Evolutionary conservation across 1,140 invertebrate genomes (phyloP).

Genomic region (Drosophila ogumai): DNA sequence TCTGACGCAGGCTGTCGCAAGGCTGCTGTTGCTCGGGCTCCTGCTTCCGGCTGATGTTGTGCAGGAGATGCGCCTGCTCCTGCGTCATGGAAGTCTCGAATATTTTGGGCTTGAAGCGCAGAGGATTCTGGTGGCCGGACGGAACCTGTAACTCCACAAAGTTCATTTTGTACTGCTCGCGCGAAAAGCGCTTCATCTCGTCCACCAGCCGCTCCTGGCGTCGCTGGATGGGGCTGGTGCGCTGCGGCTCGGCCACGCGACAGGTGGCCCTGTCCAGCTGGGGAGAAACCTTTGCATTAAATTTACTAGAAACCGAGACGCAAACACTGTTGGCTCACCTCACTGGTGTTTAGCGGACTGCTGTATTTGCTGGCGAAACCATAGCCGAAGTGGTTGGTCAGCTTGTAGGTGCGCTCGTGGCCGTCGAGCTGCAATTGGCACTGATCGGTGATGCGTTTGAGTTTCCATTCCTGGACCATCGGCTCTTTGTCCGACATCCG

Average conservation of each 20-base stretch:
- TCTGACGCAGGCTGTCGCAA: slow-evolving; percentile 43
- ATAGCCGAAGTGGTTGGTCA: slow-evolving; percentile 64
- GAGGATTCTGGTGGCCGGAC: slow-evolving; percentile 78
- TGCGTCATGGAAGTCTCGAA: slow-evolving; percentile 68
- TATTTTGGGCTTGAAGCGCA: slow-evolving; percentile 71
- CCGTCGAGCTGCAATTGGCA: slow-evolving; percentile 71
- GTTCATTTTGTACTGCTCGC: slow-evolving; percentile 82
- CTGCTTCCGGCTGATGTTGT: slow-evolving; percentile 58
- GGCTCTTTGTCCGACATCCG: slow-evolving; percentile 55
- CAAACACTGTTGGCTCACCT: slow-evolving; percentile 44
- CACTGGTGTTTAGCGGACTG: slow-evolving; percentile 39
- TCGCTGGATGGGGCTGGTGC: slow-evolving; percentile 67
- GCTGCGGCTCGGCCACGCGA: slow-evolving; percentile 63
- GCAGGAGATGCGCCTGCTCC: slow-evolving; percentile 71
- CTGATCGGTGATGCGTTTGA: slow-evolving; percentile 77
- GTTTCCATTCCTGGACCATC: slow-evolving; percentile 70
- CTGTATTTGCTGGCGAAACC: slow-evolving; percentile 65
- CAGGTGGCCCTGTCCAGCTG: slow-evolving; percentile 66
- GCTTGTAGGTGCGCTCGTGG: slow-evolving; percentile 51
- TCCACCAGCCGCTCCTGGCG: slow-evolving; percentile 64
- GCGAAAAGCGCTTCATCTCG: slow-evolving; percentile 75
- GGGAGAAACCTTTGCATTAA: not conserved
- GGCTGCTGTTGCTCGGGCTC: slow-evolving; percentile 7
- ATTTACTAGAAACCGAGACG: not conserved
- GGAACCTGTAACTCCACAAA: slow-evolving; percentile 81